A percentile compares a stretch with the other conserved stretches of the same genome.
Conservation (phyloP, 2,888 invertebrate genomes). For the Pemphredon lugubris region DNA sequence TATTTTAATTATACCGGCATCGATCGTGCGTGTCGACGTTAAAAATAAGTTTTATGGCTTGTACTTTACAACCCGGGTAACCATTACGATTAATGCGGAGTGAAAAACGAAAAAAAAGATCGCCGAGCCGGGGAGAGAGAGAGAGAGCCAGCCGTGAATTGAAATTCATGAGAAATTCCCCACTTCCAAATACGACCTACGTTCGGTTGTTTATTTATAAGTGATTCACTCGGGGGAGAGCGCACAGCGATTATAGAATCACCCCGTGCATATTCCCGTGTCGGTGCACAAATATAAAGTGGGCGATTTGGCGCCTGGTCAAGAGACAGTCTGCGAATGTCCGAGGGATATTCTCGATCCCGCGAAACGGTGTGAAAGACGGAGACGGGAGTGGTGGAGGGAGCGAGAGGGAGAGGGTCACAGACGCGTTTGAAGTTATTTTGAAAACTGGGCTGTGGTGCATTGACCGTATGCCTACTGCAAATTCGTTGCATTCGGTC, state of each 20-base stretch:
- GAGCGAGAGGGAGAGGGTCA: constrained; percentile 19
- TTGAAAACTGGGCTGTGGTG: constrained; percentile 77
- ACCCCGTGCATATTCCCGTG: constrained; percentile 47
- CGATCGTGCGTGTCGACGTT: too few species aligned
- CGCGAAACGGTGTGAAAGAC: constrained; percentile 57
- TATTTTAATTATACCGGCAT: too few species aligned
- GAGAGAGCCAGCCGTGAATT: too few species aligned
- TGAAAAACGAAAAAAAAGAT: too few species aligned
- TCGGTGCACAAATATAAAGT: constrained; percentile 60
- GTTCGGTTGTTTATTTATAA: constrained; percentile 42
- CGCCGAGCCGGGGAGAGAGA: too few species aligned
- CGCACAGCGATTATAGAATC: constrained; percentile 49
- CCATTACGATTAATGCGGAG: too few species aligned
- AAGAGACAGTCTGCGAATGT: constrained; percentile 76
- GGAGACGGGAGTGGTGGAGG: too few species aligned
- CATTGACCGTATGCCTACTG: constrained; percentile 71
- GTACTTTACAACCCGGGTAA: too few species aligned
- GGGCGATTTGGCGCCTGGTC: constrained; percentile 74
- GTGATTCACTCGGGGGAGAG: constrained; percentile 33
- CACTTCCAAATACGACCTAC: constrained; percentile 16
- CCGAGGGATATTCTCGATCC: constrained; percentile 73
- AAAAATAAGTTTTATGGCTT: too few species aligned
- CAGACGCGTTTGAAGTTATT: constrained; percentile 72
- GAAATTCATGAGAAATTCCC: too few species aligned
- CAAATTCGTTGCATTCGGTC: constrained; percentile 30